Conservation (phyloP, 2,888 invertebrate genomes). For the Apamea sordens region DNA sequence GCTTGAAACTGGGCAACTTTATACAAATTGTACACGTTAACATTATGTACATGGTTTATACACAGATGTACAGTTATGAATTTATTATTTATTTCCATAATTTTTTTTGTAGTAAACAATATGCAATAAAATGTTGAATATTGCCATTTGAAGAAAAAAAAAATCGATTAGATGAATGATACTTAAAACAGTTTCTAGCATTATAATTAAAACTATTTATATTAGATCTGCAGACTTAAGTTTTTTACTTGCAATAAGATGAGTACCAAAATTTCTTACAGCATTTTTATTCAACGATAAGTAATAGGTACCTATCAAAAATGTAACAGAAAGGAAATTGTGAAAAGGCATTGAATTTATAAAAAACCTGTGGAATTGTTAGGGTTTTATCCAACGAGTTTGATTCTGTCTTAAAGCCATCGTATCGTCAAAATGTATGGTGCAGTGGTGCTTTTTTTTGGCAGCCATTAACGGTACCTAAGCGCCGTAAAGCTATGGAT, state of each 20-base stretch:
- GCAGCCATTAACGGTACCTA: not conserved
- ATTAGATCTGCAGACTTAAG: not conserved
- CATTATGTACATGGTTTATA: constrained; percentile 56
- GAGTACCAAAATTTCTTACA: constrained; percentile 1
- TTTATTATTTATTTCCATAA: constrained; percentile 3
- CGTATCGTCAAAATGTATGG: not conserved
- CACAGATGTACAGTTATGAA: constrained; percentile 48
- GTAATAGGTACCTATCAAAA: constrained; percentile 3
- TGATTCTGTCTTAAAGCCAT: not conserved
- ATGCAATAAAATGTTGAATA: not conserved
- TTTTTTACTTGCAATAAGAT: constrained; percentile 2
- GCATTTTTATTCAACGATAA: not conserved
- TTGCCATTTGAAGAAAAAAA: not conserved
- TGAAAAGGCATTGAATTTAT: not conserved
- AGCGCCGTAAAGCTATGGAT: not conserved
- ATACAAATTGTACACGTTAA: constrained; percentile 60
- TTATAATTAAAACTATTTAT: not conserved
- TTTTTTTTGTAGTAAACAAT: not conserved
- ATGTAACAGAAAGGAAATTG: not conserved
- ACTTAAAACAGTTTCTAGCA: not conserved
- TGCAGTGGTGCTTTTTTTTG: not conserved
- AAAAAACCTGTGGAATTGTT: not conserved
- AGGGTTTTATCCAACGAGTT: not conserved
- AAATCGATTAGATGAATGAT: not conserved
- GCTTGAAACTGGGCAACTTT: constrained; percentile 53